Conservation (phyloP, 2,113 vertebrate species). For the Gymnogyps californianus region DNA sequence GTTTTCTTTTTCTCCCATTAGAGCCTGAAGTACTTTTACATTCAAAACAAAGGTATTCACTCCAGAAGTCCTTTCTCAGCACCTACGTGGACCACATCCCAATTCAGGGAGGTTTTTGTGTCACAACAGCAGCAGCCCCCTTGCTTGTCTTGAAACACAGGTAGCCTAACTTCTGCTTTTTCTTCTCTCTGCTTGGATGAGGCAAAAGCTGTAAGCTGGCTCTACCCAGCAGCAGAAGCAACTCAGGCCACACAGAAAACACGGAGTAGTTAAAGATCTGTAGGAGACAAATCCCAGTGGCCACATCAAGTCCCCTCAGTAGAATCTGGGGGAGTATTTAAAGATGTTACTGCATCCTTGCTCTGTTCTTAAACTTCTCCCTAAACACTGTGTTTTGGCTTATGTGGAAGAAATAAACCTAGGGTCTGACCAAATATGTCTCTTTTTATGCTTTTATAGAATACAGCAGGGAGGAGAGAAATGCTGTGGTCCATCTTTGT, state of each 20-base stretch:
- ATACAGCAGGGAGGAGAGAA: neutral
- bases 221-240: neutral
- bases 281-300: neutral
- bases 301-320: neutral
- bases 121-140: neutral
- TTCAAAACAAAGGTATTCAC: neutral
- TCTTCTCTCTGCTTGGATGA: neutral
- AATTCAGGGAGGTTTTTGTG: neutral
- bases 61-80: neutral
- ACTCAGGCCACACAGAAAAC: neutral
- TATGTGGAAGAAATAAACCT: neutral
- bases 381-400: neutral
- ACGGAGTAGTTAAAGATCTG: neutral
- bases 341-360: neutral
- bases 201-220: neutral
- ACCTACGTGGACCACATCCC: neutral
- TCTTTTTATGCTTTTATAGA: neutral
- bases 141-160: neutral
- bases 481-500: neutral
- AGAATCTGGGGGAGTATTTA: neutral
- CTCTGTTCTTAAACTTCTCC: neutral
- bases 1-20: neutral
- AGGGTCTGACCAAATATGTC: neutral
- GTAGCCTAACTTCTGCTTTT: neutral
- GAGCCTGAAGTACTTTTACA: neutral